These are phyloP conservation scores for Chelon auratus DNA, from an alignment of 2,797 vertebrate species.

Conservation along the genomic window DNA sequence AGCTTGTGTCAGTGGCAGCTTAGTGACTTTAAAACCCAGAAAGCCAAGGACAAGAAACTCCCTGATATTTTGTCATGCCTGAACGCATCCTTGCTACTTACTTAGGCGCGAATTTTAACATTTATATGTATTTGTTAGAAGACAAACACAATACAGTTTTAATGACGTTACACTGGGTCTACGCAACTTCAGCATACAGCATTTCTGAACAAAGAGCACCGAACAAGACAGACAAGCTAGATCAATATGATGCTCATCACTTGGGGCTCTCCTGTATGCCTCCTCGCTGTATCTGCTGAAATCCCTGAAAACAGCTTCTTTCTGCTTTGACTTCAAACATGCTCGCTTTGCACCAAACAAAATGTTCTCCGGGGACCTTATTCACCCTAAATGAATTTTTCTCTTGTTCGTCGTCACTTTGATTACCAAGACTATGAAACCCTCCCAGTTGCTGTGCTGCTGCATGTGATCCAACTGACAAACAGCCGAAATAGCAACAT, in stretches of 20 bases:
- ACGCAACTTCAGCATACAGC: constrained; percentile 38
- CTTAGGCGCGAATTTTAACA: constrained; percentile 48
- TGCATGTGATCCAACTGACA: constrained; percentile 50
- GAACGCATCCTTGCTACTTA: constrained; percentile 48
- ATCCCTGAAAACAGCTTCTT: constrained; percentile 63
- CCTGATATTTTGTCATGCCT: constrained; percentile 54
- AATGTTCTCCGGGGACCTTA: constrained; percentile 62
- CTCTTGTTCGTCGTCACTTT: constrained; percentile 55
- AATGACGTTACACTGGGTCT: constrained; percentile 19
- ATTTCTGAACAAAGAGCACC: constrained; percentile 51
- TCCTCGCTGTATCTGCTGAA: constrained; percentile 50
- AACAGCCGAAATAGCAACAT: constrained; percentile 69
- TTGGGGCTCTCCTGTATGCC: constrained; percentile 45
- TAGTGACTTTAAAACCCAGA: constrained; percentile 55
- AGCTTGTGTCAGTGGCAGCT: constrained; percentile 25
- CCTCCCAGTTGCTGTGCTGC: constrained; percentile 27
- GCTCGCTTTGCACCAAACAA: constrained; percentile 64
- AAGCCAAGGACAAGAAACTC: constrained; percentile 68
- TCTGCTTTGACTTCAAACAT: constrained; percentile 66
- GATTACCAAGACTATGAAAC: constrained; percentile 60
- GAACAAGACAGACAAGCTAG: constrained; percentile 51
- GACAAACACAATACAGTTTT: constrained; percentile 42
- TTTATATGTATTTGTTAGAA: constrained; percentile 33
- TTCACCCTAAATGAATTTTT: constrained; percentile 61
- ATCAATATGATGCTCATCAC: constrained; percentile 68